Base-by-base conservation (phyloP, 2,888 invertebrate species). In the Rhaphigaster nebulosa region DNA sequence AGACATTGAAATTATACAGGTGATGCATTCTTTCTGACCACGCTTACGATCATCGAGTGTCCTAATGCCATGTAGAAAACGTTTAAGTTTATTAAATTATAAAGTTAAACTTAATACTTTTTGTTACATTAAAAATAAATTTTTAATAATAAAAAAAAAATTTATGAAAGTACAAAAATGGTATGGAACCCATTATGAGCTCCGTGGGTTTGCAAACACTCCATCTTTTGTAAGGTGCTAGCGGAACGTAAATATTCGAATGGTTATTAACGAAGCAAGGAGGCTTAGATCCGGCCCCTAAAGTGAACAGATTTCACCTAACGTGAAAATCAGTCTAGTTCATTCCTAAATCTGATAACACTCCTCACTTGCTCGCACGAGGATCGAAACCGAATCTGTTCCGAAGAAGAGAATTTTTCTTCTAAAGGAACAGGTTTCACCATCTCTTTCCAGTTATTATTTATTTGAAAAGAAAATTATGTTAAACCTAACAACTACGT, bases 171-270 rank as follows among this genome's bases (percentile, higher is more conserved):
- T 45, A 10, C 45, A 26, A 56, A n/a, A 29, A n/a, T 12, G 26
- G 0, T 34, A 65, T 29, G 3, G 3, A 60, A 65, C 65, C 15
- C n/a, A 76, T n/a, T n/a, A n/a, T n/a, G n/a, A 76, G 29, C 18
- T 3, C 6, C 5, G 29, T 38, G 18, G 0, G 29, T 76, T 38
- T 8, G 8, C 70, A 6, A 76, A 76, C 38, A 29, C 38, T 38
- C 70, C 34, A n/a, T 65, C 15, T 76, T 76, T 76, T 76, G 70
- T 13, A 76, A 76, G 70, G 20, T 1, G 20, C 70, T 76, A 76
- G 34, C 70, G 70, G 70, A 76, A 76, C 70, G 70, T 76, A 38
- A 76, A 76, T 76, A 76, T 76, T 34, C 70, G 34, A 20, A 76
- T 76, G 4, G 26, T 76, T 23, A 20, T 76, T 34, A 76, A 34